Evolutionary conservation across 2,888 invertebrate species (phyloP).

Genomic region (Cantharis rufa): DNA sequence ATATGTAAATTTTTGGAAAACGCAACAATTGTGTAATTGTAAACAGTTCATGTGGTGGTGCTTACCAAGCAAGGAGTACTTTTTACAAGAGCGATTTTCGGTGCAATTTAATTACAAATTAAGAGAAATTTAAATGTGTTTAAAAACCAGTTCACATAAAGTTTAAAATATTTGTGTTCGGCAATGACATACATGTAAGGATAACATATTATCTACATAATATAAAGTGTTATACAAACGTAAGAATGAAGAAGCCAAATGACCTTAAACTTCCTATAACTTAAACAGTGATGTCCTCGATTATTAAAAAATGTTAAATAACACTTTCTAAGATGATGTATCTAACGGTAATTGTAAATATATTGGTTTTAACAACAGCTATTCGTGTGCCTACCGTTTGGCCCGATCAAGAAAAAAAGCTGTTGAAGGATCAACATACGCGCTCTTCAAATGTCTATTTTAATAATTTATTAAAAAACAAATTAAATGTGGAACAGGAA

Average conservation of each 20-base stretch:
- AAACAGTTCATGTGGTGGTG: background rate
- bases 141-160: background rate
- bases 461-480: background rate
- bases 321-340: conserved; percentile 39
- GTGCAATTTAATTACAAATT: background rate
- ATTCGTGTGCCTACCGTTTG: conserved; percentile 36
- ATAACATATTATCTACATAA: background rate
- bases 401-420: conserved; percentile 16
- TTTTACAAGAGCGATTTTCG: background rate
- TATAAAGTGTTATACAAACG: background rate
- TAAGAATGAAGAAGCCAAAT: conserved; percentile 1
- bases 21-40: background rate
- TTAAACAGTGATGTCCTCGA: conserved; percentile 13
- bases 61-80: background rate
- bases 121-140: background rate
- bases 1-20: background rate
- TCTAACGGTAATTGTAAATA: conserved; percentile 29
- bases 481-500: conserved; percentile 8
- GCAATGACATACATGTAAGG: background rate
- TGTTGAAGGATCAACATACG: background rate
- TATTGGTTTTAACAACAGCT: conserved; percentile 31
- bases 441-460: background rate
- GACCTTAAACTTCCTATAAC: conserved; percentile 16
- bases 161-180: background rate
- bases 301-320: conserved; percentile 25